Evolutionary conservation across 2,888 invertebrate genomes (phyloP), one percentile per base, ranked within the genome.

Genomic region (Agapetus fuscipes): DNA sequence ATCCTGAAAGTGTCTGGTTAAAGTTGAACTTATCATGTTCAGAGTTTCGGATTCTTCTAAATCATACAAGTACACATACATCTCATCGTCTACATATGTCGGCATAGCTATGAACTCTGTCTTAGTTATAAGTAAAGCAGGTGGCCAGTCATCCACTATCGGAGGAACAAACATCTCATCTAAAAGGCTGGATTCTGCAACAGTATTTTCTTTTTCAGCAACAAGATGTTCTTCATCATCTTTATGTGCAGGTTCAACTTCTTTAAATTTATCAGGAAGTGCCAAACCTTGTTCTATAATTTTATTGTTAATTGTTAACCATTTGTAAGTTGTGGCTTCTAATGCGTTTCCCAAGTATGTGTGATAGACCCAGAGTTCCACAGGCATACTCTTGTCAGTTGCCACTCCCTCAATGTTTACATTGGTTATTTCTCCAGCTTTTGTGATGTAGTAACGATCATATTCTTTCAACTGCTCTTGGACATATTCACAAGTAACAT

Each of bases 251-350:
- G 33, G 0, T 62, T 59, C 28, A 67, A 66, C 5, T 48, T 16
- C 2, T 42, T 37, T 64, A 20, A 20, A 20, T 20, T 17, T 60
- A 41, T 65, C 62, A 0, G 66, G 67, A 32, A 69, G 55, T 2
- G 76, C 81, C 17, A 81, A 59, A 0, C 87, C 87, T 44, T 72
- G 64, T 5, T 78, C 74, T 2, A 83, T 65, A 12, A 90, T 66
- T 45, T 65, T 63, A 30, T 73, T 66, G 53, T 82, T 83, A 2
- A 89, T 62, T 31, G 78, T 82, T 14, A 72, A 68, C 62, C 76
- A 80, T 45, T 77, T 76, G 0, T 72, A 67, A 29, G 55, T 62
- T 32, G 74, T 70, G 0, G 86, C 82, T 24, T 78, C 75, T 24
- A 85, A 61, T 0, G 87, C 78, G 7, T 76, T 78, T 0, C 75